Base-by-base conservation (phyloP, 2,113 vertebrate species). In the Bungarus multicinctus region DNA sequence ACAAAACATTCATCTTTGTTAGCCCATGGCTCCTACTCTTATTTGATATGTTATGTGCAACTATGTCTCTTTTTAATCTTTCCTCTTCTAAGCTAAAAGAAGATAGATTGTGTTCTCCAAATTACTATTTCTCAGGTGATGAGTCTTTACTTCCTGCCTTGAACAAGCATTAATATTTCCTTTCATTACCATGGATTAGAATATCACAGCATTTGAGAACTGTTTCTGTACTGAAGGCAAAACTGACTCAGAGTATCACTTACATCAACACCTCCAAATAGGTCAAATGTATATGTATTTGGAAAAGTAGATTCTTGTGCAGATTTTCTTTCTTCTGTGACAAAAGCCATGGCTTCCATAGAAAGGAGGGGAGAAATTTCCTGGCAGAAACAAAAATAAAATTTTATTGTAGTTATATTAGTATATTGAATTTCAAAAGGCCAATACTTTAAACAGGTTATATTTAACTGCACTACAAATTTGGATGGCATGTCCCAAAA, bases 241-340 rank as follows among this genome's bases (percentile, higher is more conserved):
- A 81, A n/a, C 18, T 58, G 30, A 93, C 43, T 47, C 47, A n/a
- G 85, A 2, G n/a, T 25, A 93, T 74, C 88, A 98, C 99, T 99
- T 97, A 99, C 99, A 97, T 99, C 98, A 0, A 99, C 99, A 97
- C 99, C 99, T 95, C 99, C 99, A 96, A 99, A 99, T 74, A 99
- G 98, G 94, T 99, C 99, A 97, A 99, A 99, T 0, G 99, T 99
- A 96, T 99, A 98, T 0, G 99, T 99, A 96, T 99, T 99, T 94
- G 99, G 99, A 88, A 98, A 99, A 91, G 98, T 98, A 94, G 98
- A 98, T 97, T 99, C 99, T 97, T 99, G 99, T 95, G 98, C 98
- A 45, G 98, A 97, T 97, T 98, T 99, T 98, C 97, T 99, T 96
- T 99, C 99, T 96, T 99, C 99, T 50, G 99, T 99, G 87, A 99